Conservation (phyloP, 1,140 invertebrate genomes). For the Chelonus insularis region DNA sequence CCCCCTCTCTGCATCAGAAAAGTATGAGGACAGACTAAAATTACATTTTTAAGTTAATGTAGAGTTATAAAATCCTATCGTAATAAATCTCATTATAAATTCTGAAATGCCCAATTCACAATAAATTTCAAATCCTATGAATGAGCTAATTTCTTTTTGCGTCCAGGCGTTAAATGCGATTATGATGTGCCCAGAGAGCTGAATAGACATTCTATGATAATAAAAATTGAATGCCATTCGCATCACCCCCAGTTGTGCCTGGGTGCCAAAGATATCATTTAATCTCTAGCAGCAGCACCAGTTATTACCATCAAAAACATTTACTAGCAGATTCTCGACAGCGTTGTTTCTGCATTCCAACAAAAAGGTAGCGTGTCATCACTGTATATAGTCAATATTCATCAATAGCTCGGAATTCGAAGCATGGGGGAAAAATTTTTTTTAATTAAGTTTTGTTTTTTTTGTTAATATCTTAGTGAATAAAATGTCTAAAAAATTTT, state of each 20-base stretch:
- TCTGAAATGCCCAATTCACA: not conserved
- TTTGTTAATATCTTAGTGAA: no score
- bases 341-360: not conserved
- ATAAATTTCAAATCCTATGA: constrained; percentile 35
- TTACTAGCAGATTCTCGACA: constrained; percentile 2
- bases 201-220: constrained; percentile 38
- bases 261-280: constrained; percentile 37
- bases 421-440: no score
- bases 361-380: no score
- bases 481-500: no score
- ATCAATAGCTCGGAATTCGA: no score
- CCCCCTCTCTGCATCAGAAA: no score
- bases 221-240: constrained; percentile 39
- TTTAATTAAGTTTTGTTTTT: no score
- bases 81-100: not conserved
- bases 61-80: no score
- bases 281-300: constrained; percentile 29
- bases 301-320: constrained; percentile 15
- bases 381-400: no score
- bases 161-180: constrained; percentile 41
- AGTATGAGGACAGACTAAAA: no score
- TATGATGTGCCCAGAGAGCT: constrained; percentile 33
- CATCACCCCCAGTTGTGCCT: constrained; percentile 23
- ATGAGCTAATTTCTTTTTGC: constrained; percentile 43
- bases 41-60: no score